Percentiles rank a stretch among this genome's conserved stretches.
These are phyloP conservation scores for Ciconia boyciana DNA, from an alignment of 2,113 vertebrate species.

Conservation along the genomic window DNA sequence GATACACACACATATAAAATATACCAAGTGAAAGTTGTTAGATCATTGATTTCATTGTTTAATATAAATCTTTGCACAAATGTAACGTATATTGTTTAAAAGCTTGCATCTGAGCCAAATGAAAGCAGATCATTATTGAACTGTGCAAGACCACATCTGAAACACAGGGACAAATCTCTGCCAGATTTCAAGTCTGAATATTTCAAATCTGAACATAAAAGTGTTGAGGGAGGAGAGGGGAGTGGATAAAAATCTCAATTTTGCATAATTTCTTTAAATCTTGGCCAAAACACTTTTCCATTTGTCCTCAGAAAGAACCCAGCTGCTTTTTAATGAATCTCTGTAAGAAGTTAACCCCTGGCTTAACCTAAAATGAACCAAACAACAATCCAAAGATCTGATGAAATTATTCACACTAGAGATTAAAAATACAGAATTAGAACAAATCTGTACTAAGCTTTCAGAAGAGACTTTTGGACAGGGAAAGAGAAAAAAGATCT, in stretches of 20 bases:
- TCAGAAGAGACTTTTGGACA: not conserved
- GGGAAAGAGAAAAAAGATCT: not conserved
- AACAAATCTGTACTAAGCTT: constrained; percentile 15
- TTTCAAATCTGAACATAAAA: not conserved
- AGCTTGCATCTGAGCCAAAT: not conserved
- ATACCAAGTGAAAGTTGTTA: not conserved
- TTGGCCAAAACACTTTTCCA: not conserved
- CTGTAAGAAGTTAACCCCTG: constrained; percentile 26
- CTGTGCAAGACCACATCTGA: not conserved
- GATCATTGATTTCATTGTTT: not conserved
- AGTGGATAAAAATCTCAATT: not conserved
- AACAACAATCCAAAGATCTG: not conserved
- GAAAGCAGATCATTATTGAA: not conserved
- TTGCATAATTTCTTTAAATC: constrained; percentile 16
- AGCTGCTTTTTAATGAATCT: constrained; percentile 16
- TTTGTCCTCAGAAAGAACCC: not conserved
- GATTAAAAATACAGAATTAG: constrained; percentile 37
- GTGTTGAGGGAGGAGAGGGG: not conserved
- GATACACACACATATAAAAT: not conserved
- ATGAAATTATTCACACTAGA: not conserved
- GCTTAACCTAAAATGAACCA: constrained; percentile 14
- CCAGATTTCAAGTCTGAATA: not conserved
- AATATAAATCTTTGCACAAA: not conserved
- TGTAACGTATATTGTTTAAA: not conserved
- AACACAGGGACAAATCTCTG: not conserved